These are phyloP conservation scores for Strigops habroptila DNA, from an alignment of 2,113 vertebrate species.

Conservation along the genomic window DNA sequence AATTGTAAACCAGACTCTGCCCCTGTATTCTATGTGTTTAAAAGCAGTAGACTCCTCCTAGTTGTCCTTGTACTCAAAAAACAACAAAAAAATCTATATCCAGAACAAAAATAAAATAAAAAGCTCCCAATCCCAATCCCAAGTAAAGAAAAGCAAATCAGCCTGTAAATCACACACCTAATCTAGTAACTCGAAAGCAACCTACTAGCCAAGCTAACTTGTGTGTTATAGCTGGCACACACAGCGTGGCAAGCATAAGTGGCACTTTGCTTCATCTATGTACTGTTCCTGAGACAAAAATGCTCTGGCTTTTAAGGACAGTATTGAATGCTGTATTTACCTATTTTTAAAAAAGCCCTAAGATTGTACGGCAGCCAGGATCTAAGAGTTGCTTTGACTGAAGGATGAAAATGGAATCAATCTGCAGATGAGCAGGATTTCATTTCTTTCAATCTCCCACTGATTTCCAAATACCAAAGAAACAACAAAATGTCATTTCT, in stretches of 20 bases:
- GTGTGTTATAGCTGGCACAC: accelerated
- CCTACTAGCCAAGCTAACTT: neutral
- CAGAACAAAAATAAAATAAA: neutral
- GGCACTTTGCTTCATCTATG: neutral
- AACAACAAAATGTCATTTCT: neutral
- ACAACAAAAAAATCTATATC: neutral
- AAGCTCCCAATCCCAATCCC: neutral
- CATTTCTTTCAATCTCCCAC: neutral
- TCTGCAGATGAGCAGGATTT: neutral
- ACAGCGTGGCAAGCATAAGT: too few species aligned
- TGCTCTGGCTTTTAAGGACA: neutral
- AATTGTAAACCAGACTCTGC: neutral
- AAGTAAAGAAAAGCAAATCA: neutral
- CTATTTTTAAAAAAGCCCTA: neutral
- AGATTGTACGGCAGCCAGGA: neutral
- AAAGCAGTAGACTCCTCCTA: neutral
- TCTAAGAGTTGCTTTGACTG: neutral
- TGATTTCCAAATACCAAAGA: neutral
- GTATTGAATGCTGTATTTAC: neutral
- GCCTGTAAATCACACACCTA: neutral
- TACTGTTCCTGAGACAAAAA: accelerated
- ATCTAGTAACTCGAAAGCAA: neutral
- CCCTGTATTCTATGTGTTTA: neutral
- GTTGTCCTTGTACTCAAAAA: neutral
- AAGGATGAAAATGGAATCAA: neutral